Conservation (phyloP, 2,113 vertebrate species). For the Columbina picui region DNA sequence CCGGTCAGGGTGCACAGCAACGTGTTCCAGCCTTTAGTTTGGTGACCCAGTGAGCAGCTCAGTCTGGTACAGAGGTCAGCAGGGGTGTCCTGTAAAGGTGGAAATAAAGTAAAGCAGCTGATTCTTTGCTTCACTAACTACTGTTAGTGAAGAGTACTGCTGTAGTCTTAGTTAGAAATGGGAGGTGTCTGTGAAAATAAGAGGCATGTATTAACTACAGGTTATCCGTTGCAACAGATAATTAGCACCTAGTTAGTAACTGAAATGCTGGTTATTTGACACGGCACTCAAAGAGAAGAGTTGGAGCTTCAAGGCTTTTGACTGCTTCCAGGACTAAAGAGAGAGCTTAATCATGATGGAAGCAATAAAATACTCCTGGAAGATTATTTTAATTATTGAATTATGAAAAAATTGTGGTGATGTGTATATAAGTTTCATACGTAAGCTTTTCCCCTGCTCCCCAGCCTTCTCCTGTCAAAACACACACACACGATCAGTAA, state of each 20-base stretch:
- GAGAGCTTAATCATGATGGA: neutral
- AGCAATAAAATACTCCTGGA: neutral
- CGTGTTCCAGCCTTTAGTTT: neutral
- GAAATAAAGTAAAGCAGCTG: neutral
- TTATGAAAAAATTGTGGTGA: neutral
- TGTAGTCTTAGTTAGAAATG: neutral
- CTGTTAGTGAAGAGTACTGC: neutral
- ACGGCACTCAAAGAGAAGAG: neutral
- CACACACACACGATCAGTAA: neutral
- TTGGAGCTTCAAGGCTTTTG: neutral
- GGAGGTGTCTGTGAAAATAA: neutral
- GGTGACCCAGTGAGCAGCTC: neutral
- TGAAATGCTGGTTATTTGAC: neutral
- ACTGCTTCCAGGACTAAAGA: neutral
- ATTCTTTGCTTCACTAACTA: neutral
- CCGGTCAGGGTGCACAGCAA: neutral
- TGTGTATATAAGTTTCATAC: neutral
- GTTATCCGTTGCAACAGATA: neutral
- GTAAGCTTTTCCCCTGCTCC: neutral
- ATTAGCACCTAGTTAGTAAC: neutral
- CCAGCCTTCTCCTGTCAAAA: neutral
- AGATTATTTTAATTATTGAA: neutral
- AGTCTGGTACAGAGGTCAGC: neutral
- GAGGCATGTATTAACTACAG: neutral
- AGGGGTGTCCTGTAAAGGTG: neutral